Conservation (phyloP, 2,888 invertebrate species). For the Nymphalis polychloros region DNA sequence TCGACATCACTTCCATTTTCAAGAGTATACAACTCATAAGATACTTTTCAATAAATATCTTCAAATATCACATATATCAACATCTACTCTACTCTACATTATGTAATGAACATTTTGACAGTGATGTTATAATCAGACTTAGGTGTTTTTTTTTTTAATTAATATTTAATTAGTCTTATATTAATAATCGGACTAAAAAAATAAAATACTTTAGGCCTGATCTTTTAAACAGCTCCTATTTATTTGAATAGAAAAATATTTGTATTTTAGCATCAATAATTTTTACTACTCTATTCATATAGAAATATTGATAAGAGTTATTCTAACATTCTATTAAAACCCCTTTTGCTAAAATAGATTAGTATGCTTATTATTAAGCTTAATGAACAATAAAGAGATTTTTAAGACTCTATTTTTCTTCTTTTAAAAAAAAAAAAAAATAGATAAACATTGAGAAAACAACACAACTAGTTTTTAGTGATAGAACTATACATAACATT, state of each 20-base stretch:
- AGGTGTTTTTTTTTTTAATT: slow-evolving; percentile 26
- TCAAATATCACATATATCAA: slow-evolving; percentile 78
- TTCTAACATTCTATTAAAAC: slow-evolving; percentile 15
- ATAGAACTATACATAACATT: neutral
- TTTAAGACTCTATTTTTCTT: too few species aligned
- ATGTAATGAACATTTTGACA: slow-evolving; percentile 42
- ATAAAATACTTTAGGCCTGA: slow-evolving; percentile 20
- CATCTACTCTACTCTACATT: slow-evolving; percentile 57
- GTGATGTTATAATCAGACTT: slow-evolving; percentile 43
- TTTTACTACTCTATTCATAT: slow-evolving; percentile 10
- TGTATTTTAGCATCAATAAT: slow-evolving; percentile 16
- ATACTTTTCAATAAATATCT: slow-evolving; percentile 58
- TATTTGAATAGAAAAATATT: slow-evolving; percentile 32
- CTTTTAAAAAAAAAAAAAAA: too few species aligned
- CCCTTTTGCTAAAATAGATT: slow-evolving; percentile 13
- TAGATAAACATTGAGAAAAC: neutral
- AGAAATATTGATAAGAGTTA: slow-evolving; percentile 22
- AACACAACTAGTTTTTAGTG: neutral
- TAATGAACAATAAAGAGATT: slow-evolving; percentile 1
- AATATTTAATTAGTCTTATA: slow-evolving; percentile 6
- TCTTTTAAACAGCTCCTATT: slow-evolving; percentile 22
- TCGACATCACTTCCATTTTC: neutral
- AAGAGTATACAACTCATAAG: slow-evolving; percentile 25
- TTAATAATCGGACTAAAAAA: slow-evolving; percentile 12
- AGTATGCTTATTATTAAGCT: neutral